These are phyloP conservation scores for Rhabdomys pumilio DNA, from an alignment of 2,797 vertebrate genomes.

Conservation along the genomic window DNA sequence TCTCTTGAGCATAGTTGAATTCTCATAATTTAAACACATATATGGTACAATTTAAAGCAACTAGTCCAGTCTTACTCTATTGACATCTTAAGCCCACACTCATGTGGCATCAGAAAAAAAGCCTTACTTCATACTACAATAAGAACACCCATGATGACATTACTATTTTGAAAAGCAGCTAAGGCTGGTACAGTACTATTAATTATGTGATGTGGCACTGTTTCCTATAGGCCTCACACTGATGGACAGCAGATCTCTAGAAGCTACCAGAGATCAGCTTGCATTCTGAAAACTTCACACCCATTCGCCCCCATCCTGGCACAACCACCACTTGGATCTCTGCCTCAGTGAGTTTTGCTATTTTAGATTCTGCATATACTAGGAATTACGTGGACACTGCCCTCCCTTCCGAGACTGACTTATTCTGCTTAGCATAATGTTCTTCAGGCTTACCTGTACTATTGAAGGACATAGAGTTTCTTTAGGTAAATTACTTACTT, in stretches of 20 bases:
- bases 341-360: background rate
- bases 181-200: background rate
- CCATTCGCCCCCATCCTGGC: background rate
- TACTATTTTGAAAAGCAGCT: background rate
- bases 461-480: background rate
- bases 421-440: background rate
- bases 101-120: background rate
- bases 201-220: background rate
- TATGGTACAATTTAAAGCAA: background rate
- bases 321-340: background rate
- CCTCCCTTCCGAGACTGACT: background rate
- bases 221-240: background rate
- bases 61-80: background rate
- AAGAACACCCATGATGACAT: background rate
- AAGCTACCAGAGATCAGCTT: background rate
- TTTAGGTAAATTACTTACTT: background rate
- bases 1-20: constrained; percentile 5
- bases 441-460: background rate
- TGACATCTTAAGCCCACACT: background rate
- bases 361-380: background rate
- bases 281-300: background rate
- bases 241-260: background rate
- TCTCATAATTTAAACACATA: constrained; percentile 18
- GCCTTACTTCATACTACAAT: background rate
- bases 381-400: background rate